Evolutionary conservation across 2,113 vertebrate species (phyloP).

Genomic region (Psophia crepitans): DNA sequence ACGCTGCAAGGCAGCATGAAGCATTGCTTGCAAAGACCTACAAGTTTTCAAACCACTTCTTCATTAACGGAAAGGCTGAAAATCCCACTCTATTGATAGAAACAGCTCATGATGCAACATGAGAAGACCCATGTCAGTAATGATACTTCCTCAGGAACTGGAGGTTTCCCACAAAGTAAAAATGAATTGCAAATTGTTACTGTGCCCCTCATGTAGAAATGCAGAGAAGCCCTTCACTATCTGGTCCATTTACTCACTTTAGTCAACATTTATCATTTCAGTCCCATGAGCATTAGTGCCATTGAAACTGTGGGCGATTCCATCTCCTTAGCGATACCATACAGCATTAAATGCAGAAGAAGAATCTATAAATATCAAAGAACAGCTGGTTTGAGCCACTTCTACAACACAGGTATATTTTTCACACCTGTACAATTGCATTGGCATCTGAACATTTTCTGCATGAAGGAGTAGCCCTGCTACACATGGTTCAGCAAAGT

Average conservation of each 20-base stretch:
- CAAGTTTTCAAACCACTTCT: neutral
- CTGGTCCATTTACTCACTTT: neutral
- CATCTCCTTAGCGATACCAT: neutral
- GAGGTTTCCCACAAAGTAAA: neutral
- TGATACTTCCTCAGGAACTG: neutral
- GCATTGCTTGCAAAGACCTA: neutral
- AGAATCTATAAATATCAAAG: neutral
- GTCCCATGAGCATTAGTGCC: neutral
- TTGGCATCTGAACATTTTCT: neutral
- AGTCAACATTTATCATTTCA: neutral
- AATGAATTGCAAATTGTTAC: neutral
- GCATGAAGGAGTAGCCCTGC: accelerated
- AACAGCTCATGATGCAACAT: neutral
- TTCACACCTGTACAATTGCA: neutral
- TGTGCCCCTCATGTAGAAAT: neutral
- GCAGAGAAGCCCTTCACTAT: neutral
- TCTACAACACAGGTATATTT: neutral
- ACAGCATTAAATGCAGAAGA: neutral
- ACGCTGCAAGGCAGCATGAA: neutral
- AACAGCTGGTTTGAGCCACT: neutral
- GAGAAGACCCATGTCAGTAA: neutral
- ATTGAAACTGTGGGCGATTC: neutral
- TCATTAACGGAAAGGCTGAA: neutral
- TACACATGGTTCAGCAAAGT: neutral
- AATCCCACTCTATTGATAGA: neutral